Conservation (phyloP, 2,888 invertebrate genomes). For the Litoditis marina region DNA sequence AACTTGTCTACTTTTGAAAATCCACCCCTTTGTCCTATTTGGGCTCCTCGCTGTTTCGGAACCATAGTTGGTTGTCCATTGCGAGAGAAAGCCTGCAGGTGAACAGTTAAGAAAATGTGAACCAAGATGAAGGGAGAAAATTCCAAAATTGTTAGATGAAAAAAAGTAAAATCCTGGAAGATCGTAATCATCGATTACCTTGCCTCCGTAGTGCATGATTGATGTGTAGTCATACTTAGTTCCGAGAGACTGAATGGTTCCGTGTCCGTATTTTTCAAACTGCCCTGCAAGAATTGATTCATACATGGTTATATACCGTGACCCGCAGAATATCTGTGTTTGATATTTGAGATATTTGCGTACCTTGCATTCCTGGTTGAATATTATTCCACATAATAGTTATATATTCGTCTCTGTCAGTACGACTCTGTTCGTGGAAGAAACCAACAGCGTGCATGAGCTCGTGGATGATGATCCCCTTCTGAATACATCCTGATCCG, state of each 20-base stretch:
- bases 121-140: no score
- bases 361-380: slow-evolving; percentile 57
- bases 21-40: slow-evolving; percentile 58
- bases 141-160: neutral
- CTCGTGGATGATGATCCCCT: slow-evolving; percentile 60
- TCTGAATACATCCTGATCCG: slow-evolving; percentile 60
- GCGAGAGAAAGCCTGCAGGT: slow-evolving; percentile 49
- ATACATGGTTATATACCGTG: neutral
- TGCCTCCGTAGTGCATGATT: slow-evolving; percentile 60
- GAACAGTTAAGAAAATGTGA: no score
- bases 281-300: slow-evolving; percentile 35
- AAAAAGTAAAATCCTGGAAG: neutral
- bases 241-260: slow-evolving; percentile 57
- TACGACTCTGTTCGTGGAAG: slow-evolving; percentile 56
- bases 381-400: slow-evolving; percentile 61
- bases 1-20: slow-evolving; percentile 56
- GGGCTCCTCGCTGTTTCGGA: slow-evolving; percentile 49
- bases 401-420: slow-evolving; percentile 56
- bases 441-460: slow-evolving; percentile 61
- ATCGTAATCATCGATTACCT: slow-evolving; percentile 2
- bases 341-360: neutral
- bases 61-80: slow-evolving; percentile 60
- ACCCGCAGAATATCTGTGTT: neutral
- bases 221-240: slow-evolving; percentile 57
- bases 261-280: slow-evolving; percentile 59